Base-by-base conservation (phyloP, 2,797 vertebrate genomes). In the Arrhamphus sclerolepis region DNA sequence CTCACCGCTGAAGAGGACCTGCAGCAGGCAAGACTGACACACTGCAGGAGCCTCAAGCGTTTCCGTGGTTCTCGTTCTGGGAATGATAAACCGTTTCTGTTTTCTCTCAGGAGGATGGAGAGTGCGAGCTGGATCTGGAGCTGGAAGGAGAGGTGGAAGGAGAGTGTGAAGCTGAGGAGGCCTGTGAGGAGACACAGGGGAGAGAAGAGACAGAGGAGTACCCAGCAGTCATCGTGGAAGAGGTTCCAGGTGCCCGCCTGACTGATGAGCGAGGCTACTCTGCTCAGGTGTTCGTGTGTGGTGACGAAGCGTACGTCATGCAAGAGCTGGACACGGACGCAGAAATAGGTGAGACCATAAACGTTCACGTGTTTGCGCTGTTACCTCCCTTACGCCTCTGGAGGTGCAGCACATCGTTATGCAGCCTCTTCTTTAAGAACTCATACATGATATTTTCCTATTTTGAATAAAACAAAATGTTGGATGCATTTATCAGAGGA, bases 201-300 rank as follows among this genome's bases (percentile, higher is more conserved):
- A 66, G 57, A 75, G 92, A 85, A 13, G 89, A 90, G 75, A 73
- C 86, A 34, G 90, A 87, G 72, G 92, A 94, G 57, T 95, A 92
- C 65, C 93, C 94, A 26, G 94, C 95, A 52, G 94, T 98, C 86
- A 94, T 96, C 71, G 96, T 97, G 91, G 96, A 98, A 78, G 94
- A 94, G 46, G 89, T 96, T 16, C 95, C 95, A 24, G 91, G 94
- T 39, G 93, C 93, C 68, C 84, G 87, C 58, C 82, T 95, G 81
- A 18, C 66, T 2, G 72, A 78, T 42, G 94, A 95, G 84, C 93
- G 94, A 74, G 92, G 93, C 65, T 96, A 94, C 9, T 92, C 94
- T 8, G 93, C 95, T 63, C 95, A 96, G 91, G 93, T 97, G 76
- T 78, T 96, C 78, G 92, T 96, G 79, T 97, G 93, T 44, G 94